Evolutionary conservation across 2,113 vertebrate genomes (phyloP), one percentile per base, ranked within the genome.

Genomic region (Cricetomys ansorgei): DNA sequence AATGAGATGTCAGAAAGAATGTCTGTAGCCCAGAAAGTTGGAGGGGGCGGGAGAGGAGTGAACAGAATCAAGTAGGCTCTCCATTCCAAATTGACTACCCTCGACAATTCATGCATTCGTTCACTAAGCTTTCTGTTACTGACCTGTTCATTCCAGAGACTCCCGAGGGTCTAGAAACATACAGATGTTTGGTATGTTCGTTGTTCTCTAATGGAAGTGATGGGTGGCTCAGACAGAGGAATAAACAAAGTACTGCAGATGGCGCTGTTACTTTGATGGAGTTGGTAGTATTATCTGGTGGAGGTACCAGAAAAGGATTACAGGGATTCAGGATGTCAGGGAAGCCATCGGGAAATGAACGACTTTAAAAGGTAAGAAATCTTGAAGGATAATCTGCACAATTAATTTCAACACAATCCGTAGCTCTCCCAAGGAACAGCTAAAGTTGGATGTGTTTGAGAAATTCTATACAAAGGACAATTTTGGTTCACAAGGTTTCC

Each of bases 1-100:
- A 92, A 97, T 94, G 50, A 85, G 55, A 98, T 97, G 97, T 98
- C 97, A 98, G 97, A 97, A 92, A 88, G 95, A 97, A 96, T 67
- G 88, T 96, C 91, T 96, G 55, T n/a, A 77, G 17, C 97, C 94
- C 90, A 97, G 95, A 96, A 95, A 97, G 92, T 95, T 97, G 75
- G 81, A 97, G 97, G 96, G 88, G 34, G 65, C 64, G 85, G 67
- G 96, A 97, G 23, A 23, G 55, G 62, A 94, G 85, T 62, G 65
- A 88, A 81, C 9, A 48, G 87, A 96, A 73, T 85, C 59, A 48
- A 64, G 25, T 87, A 65, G n/a, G 45, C 80, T 90, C 88, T 95
- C 69, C 65, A 76, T 80, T 95, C 53, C 80, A 95, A 91, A 90
- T 9, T 72, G 50, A 85, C 45, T 76, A 8, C 6, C 64, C 43